phyloP scores from a whole-genome alignment of 30 jellyfish, hydroid and myxozoan genomes.

The Phacellophora camtschatica region DNA sequence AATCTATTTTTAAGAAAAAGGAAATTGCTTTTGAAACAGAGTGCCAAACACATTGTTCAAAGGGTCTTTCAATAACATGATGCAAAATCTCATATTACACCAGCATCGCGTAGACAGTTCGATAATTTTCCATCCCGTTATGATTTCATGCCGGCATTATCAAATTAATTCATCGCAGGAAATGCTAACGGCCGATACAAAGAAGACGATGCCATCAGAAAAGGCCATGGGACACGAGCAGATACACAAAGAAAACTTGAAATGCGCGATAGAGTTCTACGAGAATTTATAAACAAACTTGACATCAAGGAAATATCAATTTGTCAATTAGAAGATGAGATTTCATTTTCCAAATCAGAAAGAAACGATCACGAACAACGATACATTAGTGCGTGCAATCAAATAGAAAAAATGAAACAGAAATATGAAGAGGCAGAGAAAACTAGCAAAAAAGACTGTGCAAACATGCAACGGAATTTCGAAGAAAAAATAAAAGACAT shows the following conservation, averaged over 20 bases:
- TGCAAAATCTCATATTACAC: no score
- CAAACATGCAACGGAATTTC: not conserved
- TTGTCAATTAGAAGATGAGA: not conserved
- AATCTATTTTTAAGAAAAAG: no score
- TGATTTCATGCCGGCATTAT: no score
- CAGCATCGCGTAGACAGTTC: no score
- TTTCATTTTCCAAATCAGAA: not conserved
- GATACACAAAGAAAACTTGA: not conserved
- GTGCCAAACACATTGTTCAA: no score
- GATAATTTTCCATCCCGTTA: no score
- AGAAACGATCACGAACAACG: not conserved
- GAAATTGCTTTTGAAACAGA: no score
- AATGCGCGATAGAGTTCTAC: not conserved
- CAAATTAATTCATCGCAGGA: not conserved
- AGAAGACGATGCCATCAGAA: not conserved
- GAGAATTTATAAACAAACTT: not conserved
- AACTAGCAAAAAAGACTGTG: not conserved
- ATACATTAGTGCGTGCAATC: not conserved
- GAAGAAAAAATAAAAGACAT: not conserved
- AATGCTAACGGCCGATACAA: not conserved
- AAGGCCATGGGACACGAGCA: not conserved
- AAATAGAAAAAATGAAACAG: not conserved
- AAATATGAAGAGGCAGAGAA: not conserved
- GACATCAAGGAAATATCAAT: not conserved
- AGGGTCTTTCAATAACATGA: no score